Base-by-base conservation (phyloP, 2,797 vertebrate species). In the Peromyscus attwateri region DNA sequence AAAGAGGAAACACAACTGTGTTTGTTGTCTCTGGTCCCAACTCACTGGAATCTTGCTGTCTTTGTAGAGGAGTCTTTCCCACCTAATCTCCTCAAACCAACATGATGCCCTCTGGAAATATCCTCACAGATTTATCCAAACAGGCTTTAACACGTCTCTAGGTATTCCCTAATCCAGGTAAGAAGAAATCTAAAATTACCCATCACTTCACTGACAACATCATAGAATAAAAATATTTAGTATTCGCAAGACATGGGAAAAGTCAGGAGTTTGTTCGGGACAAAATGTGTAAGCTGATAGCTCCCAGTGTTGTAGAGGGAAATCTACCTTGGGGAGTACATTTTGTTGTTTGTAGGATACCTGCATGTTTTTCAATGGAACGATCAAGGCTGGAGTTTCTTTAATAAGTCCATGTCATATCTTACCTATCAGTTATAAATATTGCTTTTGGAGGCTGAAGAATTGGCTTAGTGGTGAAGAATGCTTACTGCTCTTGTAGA, bases 61-160 rank as follows among this genome's bases (percentile, higher is more conserved):
- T 16, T 11, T 27, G 27, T 1, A 73, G 40, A 40, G 27, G 29
- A 49, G 10, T 46, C 37, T 70, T n/a, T 0, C 0, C 0, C 2
- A 25, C 6, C 4, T 29, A 0, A 3, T 76, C 49, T 29, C 3
- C 31, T 71, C 64, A 80, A 43, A 40, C 34, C 46, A n/a, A 31
- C 11, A 23, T 37, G 66, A 49, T 34, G 46, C 19, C 49, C 9
- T 73, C 55, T 70, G 17, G 37, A 73, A 82, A 64, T 12, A 23
- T 7, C 31, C 37, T 62, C 25, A 49, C 4, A 80, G 9, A 37
- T 68, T 19, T 19, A 60, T 27, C 25, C 25, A 21, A 46, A 34
- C 3, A 49, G 52, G 12, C 46, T 37, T 62, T 34, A 60, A 19
- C 23, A 71, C 40, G 34, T 52, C 70, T 21, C 31, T 3, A 71